phyloP scores from a whole-genome alignment of 1,140 invertebrate species.

The Belonocnema kinseyi region DNA sequence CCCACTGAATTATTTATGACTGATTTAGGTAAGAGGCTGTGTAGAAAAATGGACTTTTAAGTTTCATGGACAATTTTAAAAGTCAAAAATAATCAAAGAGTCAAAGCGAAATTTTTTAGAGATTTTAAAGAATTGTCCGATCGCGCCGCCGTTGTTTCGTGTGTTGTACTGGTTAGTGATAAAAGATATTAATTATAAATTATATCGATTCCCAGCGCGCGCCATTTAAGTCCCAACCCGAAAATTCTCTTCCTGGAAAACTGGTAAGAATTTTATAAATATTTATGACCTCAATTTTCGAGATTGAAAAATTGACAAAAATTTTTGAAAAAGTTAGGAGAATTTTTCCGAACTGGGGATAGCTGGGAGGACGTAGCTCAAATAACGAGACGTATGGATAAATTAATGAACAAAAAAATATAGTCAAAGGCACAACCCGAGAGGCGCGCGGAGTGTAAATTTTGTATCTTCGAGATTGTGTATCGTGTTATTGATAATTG shows the following conservation, averaged over 20 bases:
- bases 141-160: slow-evolving; percentile 52
- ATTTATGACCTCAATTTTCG: neutral
- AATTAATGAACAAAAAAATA: slow-evolving; percentile 37
- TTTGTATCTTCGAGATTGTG: slow-evolving; percentile 73
- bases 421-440: slow-evolving; percentile 42
- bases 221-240: neutral
- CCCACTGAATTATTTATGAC: neutral
- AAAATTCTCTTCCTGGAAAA: slow-evolving; percentile 12
- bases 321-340: neutral
- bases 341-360: neutral
- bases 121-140: slow-evolving; percentile 41
- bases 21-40: neutral
- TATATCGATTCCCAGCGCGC: slow-evolving; percentile 10
- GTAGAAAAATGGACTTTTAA: slow-evolving; percentile 6
- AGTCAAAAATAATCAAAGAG: too few species aligned
- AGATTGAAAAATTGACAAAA: neutral
- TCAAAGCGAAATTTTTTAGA: neutral
- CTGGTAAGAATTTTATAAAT: neutral
- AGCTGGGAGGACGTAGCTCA: slow-evolving; percentile 5
- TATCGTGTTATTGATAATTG: slow-evolving; percentile 64
- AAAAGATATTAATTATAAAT: slow-evolving; percentile 43
- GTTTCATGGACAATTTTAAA: slow-evolving; percentile 17
- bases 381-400: slow-evolving; percentile 30
- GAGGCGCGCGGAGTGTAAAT: slow-evolving; percentile 62
- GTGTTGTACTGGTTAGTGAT: slow-evolving; percentile 60